These are phyloP conservation scores for Dolomedes plantarius DNA, from an alignment of 2,888 invertebrate genomes.

Conservation along the genomic window DNA sequence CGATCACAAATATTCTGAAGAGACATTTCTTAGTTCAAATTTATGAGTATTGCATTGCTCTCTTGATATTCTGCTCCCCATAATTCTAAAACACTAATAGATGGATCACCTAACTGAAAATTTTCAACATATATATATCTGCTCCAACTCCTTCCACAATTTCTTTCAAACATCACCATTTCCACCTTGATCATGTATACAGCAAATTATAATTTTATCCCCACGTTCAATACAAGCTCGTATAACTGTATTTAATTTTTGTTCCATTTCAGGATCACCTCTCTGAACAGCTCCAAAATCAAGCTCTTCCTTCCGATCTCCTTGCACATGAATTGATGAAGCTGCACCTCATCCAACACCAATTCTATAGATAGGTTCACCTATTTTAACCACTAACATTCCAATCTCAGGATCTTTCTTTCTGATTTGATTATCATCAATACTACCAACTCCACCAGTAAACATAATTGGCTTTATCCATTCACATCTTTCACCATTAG, in stretches of 20 bases:
- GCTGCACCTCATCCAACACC: conserved; percentile 99
- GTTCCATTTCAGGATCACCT: conserved; percentile 98
- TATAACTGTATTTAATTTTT: conserved; percentile 95
- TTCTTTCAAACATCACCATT: conserved; percentile 94
- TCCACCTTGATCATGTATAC: conserved; percentile 99
- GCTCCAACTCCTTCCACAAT: conserved; percentile 96
- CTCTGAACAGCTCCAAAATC: conserved; percentile 98
- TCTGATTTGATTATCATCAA: conserved; percentile 87
- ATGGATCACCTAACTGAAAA: conserved; percentile 95
- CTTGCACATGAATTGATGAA: conserved; percentile 95
- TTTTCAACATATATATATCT: conserved; percentile 88
- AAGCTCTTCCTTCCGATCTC: conserved; percentile 88
- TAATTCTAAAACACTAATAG: conserved; percentile 92
- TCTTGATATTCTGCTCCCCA: conserved; percentile 99
- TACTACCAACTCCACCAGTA: conserved; percentile 94
- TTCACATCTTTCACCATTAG: conserved; percentile 84
- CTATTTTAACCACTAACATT: conserved; percentile 94
- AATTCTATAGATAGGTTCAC: conserved; percentile 97
- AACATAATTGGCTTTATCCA: conserved; percentile 99
- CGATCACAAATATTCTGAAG: conserved; percentile 86
- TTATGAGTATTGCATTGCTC: conserved; percentile 91
- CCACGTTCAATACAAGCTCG: conserved; percentile 92
- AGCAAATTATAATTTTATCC: conserved; percentile 83
- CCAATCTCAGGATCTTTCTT: conserved; percentile 87
- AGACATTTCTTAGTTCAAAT: conserved; percentile 81